Base-by-base conservation (phyloP, 1,140 invertebrate species). In the Drosophila bocki region DNA sequence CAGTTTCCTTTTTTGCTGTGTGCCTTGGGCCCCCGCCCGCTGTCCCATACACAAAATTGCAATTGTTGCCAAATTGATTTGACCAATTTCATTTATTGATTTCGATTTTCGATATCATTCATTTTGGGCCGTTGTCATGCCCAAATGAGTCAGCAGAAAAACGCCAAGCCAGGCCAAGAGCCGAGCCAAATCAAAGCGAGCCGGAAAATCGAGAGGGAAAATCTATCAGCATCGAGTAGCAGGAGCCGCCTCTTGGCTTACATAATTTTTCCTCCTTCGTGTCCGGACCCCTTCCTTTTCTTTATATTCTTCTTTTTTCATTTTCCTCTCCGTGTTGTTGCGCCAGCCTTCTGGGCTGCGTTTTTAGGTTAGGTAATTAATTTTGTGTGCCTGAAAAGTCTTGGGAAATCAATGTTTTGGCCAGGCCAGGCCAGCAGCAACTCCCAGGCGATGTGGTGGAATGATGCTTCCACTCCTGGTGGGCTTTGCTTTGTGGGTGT, bases 61-160 rank as follows among this genome's bases (percentile, higher is more conserved):
- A 87, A 87, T 88, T 88, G 84, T 90, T 88, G 81, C 78, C 85
- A 90, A 88, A 88, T 88, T 88, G 85, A 88, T 88, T 88, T 88
- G 81, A 90, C 85, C 85, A 88, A 88, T 88, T 88, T 88, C 75
- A 85, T 82, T 88, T 88, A 88, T 88, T 88, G 85, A 88, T 88
- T 90, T 82, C 84, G 84, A 84, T 87, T 88, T 87, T 87, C 77
- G 84, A 88, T 87, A 87, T 84, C 85, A 90, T 82, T 90, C 81
- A 81, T 76, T 90, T 71, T 60, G 67, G 69, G 35, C 67, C 70
- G 69, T 61, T 85, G 78, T 75, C 85, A 90, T 88, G 75, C 78
- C 85, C 78, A 88, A 78, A 90, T 85, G 85, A 88, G 75, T 88
- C 81, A 82, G 85, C 85, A 79, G 67, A 70, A 82, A 59, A 60